Base-by-base conservation (phyloP, 2,888 invertebrate species). In the Archaeoteleia sp. region DNA sequence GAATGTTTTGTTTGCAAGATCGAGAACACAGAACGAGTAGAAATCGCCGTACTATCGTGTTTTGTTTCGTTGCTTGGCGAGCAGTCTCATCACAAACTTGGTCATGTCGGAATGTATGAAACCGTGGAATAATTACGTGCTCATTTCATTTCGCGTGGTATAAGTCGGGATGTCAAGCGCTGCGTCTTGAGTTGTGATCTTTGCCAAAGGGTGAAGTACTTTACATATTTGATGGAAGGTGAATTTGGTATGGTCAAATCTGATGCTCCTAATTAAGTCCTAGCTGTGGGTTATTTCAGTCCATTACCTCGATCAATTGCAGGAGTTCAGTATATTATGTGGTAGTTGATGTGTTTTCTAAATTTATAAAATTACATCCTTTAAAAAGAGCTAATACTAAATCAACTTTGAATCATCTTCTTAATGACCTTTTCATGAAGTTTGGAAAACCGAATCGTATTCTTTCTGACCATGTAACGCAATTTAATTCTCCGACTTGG, bases 201-300 rank as follows among this genome's bases (percentile, higher is more conserved):
- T 2, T 46, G 46, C 9, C 46, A 46, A 34, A 2, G 46, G 1
- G 13, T 30, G 2, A 46, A 46, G 12, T 9, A 46, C 34, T 2
- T 27, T 8, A 46, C 2, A 1, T 6, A 7, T 2, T 2, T 5
- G 2, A 46, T 27, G 27, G 30, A 46, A 30, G 46, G 46, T 9
- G 13, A 8, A 12, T 15, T 35, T 46, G 9, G 35, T 3, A 9
- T 37, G 8, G 57, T 65, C 1, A 7, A 14, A 8, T 29, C 71
- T 1, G 14, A 58, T 0, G 1, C 13, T 3, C 60, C 60, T 0
- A 12, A 20, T 2, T 55, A 70, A 13, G 10, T 67, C 1, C 37
- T 67, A 1, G 55, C 70, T 0, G 55, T 67, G 0, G 67, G 63
- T 51, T 70, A 60, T 27, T 67, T 62, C 43, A 57, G 70, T 0